These are phyloP conservation scores for Vanessa tameamea DNA, from an alignment of 1,140 invertebrate species.

Conservation along the genomic window DNA sequence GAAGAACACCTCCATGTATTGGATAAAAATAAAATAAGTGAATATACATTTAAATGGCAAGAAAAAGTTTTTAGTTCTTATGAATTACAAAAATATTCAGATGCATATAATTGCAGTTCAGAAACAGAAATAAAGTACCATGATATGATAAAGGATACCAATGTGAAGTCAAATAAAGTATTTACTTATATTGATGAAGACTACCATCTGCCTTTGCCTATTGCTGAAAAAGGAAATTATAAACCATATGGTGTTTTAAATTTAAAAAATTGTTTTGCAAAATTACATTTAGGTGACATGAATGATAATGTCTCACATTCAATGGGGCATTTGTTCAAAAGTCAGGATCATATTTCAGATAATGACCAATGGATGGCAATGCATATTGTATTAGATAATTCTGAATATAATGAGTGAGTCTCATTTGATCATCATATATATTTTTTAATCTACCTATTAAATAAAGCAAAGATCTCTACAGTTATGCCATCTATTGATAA, in stretches of 20 bases:
- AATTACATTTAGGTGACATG: conserved; percentile 45
- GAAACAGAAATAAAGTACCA: conserved; percentile 60
- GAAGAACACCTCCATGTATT: conserved; percentile 41
- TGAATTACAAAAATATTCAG: conserved; percentile 58
- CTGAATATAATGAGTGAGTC: conserved; percentile 68
- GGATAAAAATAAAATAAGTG: conserved; percentile 43
- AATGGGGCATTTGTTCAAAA: conserved; percentile 53
- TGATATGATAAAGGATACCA: conserved; percentile 49
- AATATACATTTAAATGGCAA: conserved; percentile 72
- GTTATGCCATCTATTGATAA: too few relatives aligned
- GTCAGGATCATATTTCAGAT: conserved; percentile 49
- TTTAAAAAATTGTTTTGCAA: conserved; percentile 49
- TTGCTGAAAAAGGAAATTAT: conserved; percentile 35
- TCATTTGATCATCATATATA: neutral
- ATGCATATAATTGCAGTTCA: conserved; percentile 57
- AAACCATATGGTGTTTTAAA: conserved; percentile 30
- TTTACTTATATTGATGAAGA: conserved; percentile 71
- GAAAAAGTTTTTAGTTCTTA: conserved; percentile 67
- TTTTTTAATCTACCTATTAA: neutral
- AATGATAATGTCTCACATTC: conserved; percentile 44
- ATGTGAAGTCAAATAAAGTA: conserved; percentile 51
- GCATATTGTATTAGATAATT: conserved; percentile 68
- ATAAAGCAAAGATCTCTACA: neutral
- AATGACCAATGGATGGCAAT: conserved; percentile 57
- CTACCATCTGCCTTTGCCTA: conserved; percentile 52